These are phyloP conservation scores for Polia nebulosa DNA, from an alignment of 2,888 invertebrate species.

Conservation along the genomic window DNA sequence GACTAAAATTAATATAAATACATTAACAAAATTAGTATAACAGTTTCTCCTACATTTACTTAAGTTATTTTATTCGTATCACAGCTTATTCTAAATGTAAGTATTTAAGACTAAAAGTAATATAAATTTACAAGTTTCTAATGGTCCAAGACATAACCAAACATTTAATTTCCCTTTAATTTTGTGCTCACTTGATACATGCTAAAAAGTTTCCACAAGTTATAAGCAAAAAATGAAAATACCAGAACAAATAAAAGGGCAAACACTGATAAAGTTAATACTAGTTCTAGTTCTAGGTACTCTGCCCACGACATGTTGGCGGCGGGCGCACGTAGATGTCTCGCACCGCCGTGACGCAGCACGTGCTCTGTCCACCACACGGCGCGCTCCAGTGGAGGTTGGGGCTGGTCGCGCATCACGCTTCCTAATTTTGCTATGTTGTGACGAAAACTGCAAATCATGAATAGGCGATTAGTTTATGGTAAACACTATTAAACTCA, in stretches of 20 bases:
- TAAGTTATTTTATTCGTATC: too few relatives aligned
- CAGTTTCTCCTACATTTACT: too few relatives aligned
- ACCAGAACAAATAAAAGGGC: not conserved
- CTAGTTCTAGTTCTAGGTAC: constrained; percentile 40
- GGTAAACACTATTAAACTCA: not conserved
- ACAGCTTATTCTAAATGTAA: too few relatives aligned
- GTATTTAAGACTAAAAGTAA: too few relatives aligned
- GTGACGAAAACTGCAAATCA: constrained; percentile 31
- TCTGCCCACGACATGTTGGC: constrained; percentile 49
- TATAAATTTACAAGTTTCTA: too few relatives aligned
- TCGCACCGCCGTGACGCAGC: constrained; percentile 46
- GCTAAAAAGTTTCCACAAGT: constrained; percentile 18
- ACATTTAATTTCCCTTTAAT: constrained; percentile 3
- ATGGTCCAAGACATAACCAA: too few relatives aligned
- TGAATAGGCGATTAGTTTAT: not conserved
- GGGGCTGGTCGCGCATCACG: constrained; percentile 39
- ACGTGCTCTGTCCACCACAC: constrained; percentile 51
- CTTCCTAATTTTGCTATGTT: constrained; percentile 27
- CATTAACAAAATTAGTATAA: too few relatives aligned
- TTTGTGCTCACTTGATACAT: not conserved
- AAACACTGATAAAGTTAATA: constrained; percentile 7
- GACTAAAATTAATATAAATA: too few relatives aligned
- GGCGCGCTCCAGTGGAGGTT: constrained; percentile 30
- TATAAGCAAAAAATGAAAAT: constrained; percentile 10
- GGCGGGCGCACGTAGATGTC: constrained; percentile 38